These are phyloP conservation scores for Drosophila rellima DNA, from an alignment of 2,888 invertebrate genomes.

Conservation along the genomic window DNA sequence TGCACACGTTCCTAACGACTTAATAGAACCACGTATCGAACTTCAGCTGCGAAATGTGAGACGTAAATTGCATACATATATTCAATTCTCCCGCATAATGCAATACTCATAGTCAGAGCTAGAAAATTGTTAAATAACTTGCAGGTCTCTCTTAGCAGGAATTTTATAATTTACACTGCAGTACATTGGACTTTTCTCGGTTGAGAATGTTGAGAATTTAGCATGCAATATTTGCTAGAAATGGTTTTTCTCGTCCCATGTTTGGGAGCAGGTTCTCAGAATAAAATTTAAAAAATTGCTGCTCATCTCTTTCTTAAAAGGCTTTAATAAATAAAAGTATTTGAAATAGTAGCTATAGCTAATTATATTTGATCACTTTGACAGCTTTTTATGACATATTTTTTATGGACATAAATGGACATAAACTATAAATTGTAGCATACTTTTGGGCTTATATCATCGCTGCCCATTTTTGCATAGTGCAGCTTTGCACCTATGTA, in stretches of 20 bases:
- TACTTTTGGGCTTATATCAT: constrained; percentile 14
- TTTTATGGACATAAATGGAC: too few relatives aligned
- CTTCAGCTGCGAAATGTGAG: constrained; percentile 14
- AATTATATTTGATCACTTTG: not conserved
- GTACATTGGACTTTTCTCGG: not conserved
- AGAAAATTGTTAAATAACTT: constrained; percentile 15
- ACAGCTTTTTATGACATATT: not conserved
- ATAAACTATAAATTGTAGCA: constrained; percentile 4
- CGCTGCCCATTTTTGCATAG: too few relatives aligned
- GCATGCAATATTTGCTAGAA: not conserved
- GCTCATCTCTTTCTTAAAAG: too few relatives aligned
- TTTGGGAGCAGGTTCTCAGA: not conserved
- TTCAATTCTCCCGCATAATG: constrained; percentile 14
- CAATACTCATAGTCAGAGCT: constrained; percentile 16
- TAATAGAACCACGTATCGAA: constrained; percentile 55
- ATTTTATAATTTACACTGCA: constrained; percentile 12
- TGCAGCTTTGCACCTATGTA: too few relatives aligned
- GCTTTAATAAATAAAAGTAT: too few relatives aligned
- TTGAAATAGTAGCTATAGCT: too few relatives aligned
- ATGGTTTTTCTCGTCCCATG: not conserved
- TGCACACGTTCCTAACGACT: constrained; percentile 57
- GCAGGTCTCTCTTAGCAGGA: constrained; percentile 2
- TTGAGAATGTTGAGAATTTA: not conserved
- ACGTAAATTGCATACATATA: constrained; percentile 20
- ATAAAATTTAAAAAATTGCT: too few relatives aligned